phyloP scores from a whole-genome alignment of 2,113 vertebrate species.

The Psilopsiagon aymara region DNA sequence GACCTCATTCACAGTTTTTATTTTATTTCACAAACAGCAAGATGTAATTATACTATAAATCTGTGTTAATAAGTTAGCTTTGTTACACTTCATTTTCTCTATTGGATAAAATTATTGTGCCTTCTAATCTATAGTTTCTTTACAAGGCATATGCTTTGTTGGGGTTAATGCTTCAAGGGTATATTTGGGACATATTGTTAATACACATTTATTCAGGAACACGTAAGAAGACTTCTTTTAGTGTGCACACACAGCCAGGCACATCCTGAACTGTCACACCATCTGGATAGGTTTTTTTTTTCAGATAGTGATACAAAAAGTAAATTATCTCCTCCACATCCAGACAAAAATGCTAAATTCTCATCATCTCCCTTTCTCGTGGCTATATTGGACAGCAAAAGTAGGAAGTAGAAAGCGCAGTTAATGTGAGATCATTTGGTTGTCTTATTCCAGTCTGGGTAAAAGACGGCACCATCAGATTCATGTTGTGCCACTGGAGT shows the following conservation, averaged over 20 bases:
- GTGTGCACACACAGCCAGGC: background rate
- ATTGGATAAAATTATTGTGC: background rate
- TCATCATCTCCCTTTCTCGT: background rate
- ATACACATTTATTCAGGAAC: background rate
- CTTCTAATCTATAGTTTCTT: background rate
- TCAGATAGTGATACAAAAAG: background rate
- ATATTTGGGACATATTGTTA: background rate
- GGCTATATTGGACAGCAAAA: rapidly evolving
- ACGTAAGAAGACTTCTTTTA: background rate
- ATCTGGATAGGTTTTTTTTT: background rate
- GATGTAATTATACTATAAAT: background rate
- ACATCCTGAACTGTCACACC: background rate
- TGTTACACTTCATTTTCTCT: background rate
- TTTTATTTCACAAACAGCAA: background rate
- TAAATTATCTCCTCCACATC: background rate
- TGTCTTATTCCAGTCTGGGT: background rate
- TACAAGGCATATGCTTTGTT: background rate
- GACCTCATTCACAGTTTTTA: constrained; percentile 6
- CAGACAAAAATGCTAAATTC: background rate
- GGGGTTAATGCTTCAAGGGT: background rate
- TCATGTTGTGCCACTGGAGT: background rate
- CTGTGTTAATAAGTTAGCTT: background rate
- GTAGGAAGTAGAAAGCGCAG: background rate
- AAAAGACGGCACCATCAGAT: background rate
- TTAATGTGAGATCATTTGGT: background rate